These are phyloP conservation scores for Coranthus polyacanthus DNA, from an alignment of 2,797 vertebrate genomes.

Conservation along the genomic window DNA sequence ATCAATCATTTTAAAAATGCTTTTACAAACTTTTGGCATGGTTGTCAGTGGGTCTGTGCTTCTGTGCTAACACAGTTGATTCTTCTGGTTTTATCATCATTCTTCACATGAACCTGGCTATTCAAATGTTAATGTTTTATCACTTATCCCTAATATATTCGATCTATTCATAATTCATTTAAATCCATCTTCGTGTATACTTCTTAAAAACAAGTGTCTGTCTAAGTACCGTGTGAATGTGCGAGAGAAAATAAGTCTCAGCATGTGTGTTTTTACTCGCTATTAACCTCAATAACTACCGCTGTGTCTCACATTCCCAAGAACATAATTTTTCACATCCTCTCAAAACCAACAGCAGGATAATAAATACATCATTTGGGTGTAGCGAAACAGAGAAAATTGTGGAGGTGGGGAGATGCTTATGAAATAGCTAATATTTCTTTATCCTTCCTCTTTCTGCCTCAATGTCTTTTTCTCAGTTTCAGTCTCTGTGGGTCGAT, in stretches of 20 bases:
- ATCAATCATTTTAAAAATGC: no score
- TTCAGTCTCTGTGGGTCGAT: slow-evolving; percentile 45
- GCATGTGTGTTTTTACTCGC: slow-evolving; percentile 30
- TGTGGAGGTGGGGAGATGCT: slow-evolving; percentile 20
- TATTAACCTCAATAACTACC: slow-evolving; percentile 37
- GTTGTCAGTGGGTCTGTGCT: slow-evolving; percentile 8
- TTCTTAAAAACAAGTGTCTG: background rate
- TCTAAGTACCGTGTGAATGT: background rate
- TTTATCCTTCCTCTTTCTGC: slow-evolving; percentile 35
- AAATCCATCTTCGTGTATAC: background rate
- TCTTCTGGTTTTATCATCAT: background rate
- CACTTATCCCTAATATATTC: background rate
- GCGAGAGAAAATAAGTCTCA: slow-evolving; percentile 8
- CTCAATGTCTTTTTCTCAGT: slow-evolving; percentile 23
- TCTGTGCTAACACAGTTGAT: slow-evolving; percentile 1
- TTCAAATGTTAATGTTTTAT: background rate
- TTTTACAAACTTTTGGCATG: slow-evolving; percentile 14
- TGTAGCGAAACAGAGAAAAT: slow-evolving; percentile 19
- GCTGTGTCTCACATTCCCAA: slow-evolving; percentile 8
- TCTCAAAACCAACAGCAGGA: slow-evolving; percentile 27
- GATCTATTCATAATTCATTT: slow-evolving; percentile 3
- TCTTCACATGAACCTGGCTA: slow-evolving; percentile 1
- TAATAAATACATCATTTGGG: slow-evolving; percentile 45
- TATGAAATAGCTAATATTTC: slow-evolving; percentile 55
- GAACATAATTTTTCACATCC: slow-evolving; percentile 21